These are phyloP conservation scores for Geotrypetes seraphini DNA, from an alignment of 2,797 vertebrate species.

Conservation along the genomic window DNA sequence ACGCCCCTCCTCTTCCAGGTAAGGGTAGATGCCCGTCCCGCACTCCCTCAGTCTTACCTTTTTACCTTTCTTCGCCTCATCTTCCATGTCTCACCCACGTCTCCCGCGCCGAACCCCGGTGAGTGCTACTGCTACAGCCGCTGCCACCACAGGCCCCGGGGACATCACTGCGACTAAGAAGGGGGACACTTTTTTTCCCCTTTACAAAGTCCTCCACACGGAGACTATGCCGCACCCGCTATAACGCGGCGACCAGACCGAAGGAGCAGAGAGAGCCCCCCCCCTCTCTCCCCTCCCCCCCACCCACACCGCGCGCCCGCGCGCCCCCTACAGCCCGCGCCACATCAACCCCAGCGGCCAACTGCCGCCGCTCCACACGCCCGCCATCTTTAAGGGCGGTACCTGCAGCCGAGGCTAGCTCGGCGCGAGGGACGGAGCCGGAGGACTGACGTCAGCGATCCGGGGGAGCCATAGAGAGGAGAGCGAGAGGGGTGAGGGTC, in stretches of 20 bases:
- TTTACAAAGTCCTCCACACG: too few species aligned
- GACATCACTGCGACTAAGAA: constrained; percentile 18
- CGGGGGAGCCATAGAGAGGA: too few species aligned
- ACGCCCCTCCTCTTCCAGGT: too few species aligned
- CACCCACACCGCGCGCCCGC: background rate
- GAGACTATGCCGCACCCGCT: too few species aligned
- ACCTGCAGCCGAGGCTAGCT: too few species aligned
- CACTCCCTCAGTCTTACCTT: too few species aligned
- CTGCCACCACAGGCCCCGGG: constrained; percentile 16
- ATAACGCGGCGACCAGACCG: too few species aligned
- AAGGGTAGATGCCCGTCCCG: too few species aligned
- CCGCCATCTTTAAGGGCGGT: constrained; percentile 29
- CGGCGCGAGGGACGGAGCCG: background rate
- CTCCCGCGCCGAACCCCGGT: constrained; percentile 56
- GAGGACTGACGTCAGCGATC: background rate
- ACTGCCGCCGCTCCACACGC: constrained; percentile 21
- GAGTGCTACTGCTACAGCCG: constrained; percentile 29
- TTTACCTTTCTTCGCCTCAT: constrained; percentile 77
- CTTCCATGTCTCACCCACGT: constrained; percentile 65
- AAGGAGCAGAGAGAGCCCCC: too few species aligned
- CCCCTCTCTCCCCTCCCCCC: too few species aligned
- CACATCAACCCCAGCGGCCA: background rate
- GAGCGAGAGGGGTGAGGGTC: too few species aligned
- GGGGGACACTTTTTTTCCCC: too few species aligned
- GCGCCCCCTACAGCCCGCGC: background rate